Evolutionary conservation across 2,888 invertebrate species (phyloP).

Genomic region (Ichneumon xanthorius): DNA sequence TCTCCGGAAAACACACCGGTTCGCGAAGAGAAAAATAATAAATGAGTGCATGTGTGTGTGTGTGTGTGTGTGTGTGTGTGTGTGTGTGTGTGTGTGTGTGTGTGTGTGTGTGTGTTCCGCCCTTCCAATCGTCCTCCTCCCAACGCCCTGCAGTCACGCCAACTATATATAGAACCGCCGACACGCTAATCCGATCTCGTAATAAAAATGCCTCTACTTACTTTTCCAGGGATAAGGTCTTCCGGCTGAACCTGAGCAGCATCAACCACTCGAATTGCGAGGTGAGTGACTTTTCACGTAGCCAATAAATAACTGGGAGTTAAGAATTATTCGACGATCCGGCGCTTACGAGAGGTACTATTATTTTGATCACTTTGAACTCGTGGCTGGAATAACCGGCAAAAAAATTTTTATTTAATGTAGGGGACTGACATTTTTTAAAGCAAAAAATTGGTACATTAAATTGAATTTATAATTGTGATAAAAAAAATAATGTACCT

Average conservation of each 20-base stretch:
- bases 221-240: conserved; percentile 93
- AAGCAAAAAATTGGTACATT: no score
- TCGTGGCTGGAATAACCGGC: background rate
- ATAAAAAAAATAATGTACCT: background rate
- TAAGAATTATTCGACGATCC: conserved; percentile 57
- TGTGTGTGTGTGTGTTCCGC: no score
- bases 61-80: background rate
- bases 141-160: background rate
- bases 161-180: background rate
- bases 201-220: conserved; percentile 75
- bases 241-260: conserved; percentile 93
- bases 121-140: background rate
- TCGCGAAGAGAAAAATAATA: conserved; percentile 43
- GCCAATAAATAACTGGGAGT: conserved; percentile 58
- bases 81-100: no score
- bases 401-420: background rate
- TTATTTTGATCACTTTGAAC: background rate
- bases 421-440: background rate
- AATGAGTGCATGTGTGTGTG: conserved; percentile 2
- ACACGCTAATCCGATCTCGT: conserved; percentile 40
- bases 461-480: no score
- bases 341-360: background rate
- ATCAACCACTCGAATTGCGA: conserved; percentile 94
- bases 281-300: conserved; percentile 86
- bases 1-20: conserved; percentile 7